A percentile compares a stretch with the other conserved stretches of the same genome.
Conservation (phyloP, 2,888 invertebrate species). For the Carpatolechia fugitivella region DNA sequence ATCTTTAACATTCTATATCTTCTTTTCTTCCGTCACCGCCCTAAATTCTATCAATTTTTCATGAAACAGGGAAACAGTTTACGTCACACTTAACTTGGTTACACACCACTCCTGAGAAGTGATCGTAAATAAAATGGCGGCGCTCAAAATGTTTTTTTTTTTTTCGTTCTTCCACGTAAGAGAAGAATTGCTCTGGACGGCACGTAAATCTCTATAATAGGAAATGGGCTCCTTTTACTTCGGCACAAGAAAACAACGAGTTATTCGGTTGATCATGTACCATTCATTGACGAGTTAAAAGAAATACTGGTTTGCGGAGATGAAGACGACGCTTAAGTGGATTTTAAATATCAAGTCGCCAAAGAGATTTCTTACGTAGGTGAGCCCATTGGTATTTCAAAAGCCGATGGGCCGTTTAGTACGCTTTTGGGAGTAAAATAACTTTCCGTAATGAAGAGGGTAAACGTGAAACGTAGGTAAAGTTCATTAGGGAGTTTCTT, state of each 20-base stretch:
- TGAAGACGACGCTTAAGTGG: too few species aligned
- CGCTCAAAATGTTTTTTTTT: conserved; percentile 50
- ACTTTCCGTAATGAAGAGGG: conserved; percentile 14
- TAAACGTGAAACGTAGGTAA: neutral
- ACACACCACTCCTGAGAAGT: conserved; percentile 38
- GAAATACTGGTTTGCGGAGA: neutral
- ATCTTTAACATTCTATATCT: neutral
- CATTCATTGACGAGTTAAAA: neutral
- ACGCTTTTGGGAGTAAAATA: conserved; percentile 12
- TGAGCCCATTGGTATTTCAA: conserved; percentile 24
- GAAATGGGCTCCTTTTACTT: conserved; percentile 17
- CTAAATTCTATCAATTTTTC: conserved; percentile 14
- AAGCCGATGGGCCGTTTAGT: conserved; percentile 18
- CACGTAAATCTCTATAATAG: conserved; percentile 52
- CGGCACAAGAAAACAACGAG: neutral
- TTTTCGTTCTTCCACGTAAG: conserved; percentile 30
- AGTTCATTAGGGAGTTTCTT: conserved; percentile 9
- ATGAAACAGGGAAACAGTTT: conserved; percentile 27
- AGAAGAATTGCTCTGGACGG: conserved; percentile 45
- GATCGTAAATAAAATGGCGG: conserved; percentile 47
- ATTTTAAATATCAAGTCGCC: neutral
- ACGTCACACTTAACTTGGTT: conserved; percentile 49
- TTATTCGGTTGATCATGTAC: neutral
- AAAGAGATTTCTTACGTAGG: neutral
- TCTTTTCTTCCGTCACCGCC: neutral